Evolutionary conservation across 2,797 vertebrate genomes (phyloP).

Genomic region (Gymnothorax reevesii): DNA sequence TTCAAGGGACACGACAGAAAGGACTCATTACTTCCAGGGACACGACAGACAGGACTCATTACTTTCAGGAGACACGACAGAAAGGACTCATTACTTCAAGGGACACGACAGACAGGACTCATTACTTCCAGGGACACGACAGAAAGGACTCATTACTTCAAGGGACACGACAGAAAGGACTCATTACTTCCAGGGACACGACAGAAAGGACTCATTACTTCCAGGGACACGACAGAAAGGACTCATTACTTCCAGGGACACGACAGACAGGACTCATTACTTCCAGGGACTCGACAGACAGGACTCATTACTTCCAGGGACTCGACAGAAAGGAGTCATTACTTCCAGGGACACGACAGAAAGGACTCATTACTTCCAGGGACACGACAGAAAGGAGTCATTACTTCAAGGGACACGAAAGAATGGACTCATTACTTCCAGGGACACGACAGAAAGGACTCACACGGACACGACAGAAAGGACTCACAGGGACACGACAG

Average conservation of each 20-base stretch:
- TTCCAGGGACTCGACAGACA: slow-evolving; percentile 57
- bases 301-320: slow-evolving; percentile 58
- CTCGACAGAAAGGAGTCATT: slow-evolving; percentile 29
- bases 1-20: slow-evolving; percentile 57
- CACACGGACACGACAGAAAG: no score
- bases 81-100: slow-evolving; percentile 57
- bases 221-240: slow-evolving; percentile 52
- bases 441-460: slow-evolving; percentile 37
- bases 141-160: slow-evolving; percentile 56
- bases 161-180: slow-evolving; percentile 37
- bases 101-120: slow-evolving; percentile 28
- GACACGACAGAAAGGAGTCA: slow-evolving; percentile 23
- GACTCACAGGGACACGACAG: slow-evolving; percentile 63
- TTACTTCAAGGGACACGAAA: slow-evolving; percentile 63
- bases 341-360: slow-evolving; percentile 63
- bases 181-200: slow-evolving; percentile 60
- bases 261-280: slow-evolving; percentile 44
- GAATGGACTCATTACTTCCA: slow-evolving; percentile 55
- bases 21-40: slow-evolving; percentile 58
- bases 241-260: slow-evolving; percentile 59
- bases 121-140: slow-evolving; percentile 62
- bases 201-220: slow-evolving; percentile 49
- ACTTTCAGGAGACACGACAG: slow-evolving; percentile 64
- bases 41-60: slow-evolving; percentile 29
- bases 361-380: slow-evolving; percentile 58